Base-by-base conservation (phyloP, 2,888 invertebrate genomes). In the Pyrrhia umbra region DNA sequence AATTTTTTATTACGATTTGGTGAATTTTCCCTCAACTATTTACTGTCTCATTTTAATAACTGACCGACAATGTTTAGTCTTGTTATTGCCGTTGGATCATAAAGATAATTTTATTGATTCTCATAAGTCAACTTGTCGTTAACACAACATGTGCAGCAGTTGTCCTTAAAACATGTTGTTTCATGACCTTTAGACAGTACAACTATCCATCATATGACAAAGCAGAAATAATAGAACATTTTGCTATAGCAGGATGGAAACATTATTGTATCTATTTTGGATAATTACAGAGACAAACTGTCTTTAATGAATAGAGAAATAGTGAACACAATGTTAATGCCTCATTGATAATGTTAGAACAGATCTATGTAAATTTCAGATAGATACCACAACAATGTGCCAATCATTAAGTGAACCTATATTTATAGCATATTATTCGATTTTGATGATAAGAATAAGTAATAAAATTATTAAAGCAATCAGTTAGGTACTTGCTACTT, bases 311-410 rank as follows among this genome's bases (percentile, higher is more conserved):
- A 23, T 40, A 40, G 10, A 30, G 8, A 13, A 49, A 42, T 18
- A 23, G n/a, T 40, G 23, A 40, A 37, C 9, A 27, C 15, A 51
- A 46, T 34, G n/a, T 45, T 37, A 59, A 52, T 37, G 50, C 47
- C 54, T 67, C 59, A 50, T 6, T 40, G 42, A 3, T 2, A 5
- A 43, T 34, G 45, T 23, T 18, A 49, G 13, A 15, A 16, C 49
- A 39, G 16, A 58, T 60, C 43, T 57, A 46, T 49, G 21, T n/a
- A 27, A 3, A 45, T 15, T 16, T 21, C 16, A 5, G 15, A 45
- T 1, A 46, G 18, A 52, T 9, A 40, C n/a, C 54, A 10, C 16
- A 20, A 2, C 34, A 34, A 34, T 13, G n/a, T n/a, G 13, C 13
- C n/a, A 34, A n/a, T n/a, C n/a, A n/a, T n/a, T 34, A 34, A 10